Percentiles rank a stretch among this genome's conserved stretches.
These are phyloP conservation scores for Melolontha melolontha DNA, from an alignment of 2,888 invertebrate species.

Conservation along the genomic window DNA sequence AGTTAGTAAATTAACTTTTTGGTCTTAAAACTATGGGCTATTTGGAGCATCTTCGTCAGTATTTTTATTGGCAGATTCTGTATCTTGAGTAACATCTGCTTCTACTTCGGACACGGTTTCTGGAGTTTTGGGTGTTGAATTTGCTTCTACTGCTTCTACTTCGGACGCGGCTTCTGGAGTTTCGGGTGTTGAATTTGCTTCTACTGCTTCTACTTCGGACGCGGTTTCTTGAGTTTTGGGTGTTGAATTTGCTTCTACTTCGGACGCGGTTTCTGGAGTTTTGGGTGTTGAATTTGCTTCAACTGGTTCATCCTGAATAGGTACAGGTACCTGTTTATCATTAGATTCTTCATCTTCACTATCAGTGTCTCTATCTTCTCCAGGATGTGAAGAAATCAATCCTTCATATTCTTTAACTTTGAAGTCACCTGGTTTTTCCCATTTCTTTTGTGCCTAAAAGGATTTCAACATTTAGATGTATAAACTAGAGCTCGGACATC, in stretches of 20 bases:
- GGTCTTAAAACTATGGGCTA: not conserved
- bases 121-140: not conserved
- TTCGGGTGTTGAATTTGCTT: constrained; percentile 43
- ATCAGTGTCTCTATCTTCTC: constrained; percentile 73
- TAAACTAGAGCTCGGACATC: not conserved
- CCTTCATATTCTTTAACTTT: constrained; percentile 69
- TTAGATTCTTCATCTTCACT: constrained; percentile 72
- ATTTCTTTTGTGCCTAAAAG: constrained; percentile 62
- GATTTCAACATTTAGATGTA: not conserved
- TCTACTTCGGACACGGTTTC: not conserved
- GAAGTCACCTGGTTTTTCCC: constrained; percentile 74
- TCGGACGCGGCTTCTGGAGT: not conserved
- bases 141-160: constrained; percentile 57
- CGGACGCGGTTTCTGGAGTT: not conserved
- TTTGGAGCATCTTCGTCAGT: too few species aligned
- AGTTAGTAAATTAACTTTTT: too few species aligned
- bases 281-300: constrained; percentile 46
- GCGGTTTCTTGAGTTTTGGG: not conserved
- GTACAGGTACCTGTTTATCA: constrained; percentile 58
- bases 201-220: constrained; percentile 56
- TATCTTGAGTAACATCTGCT: too few species aligned
- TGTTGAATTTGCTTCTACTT: not conserved
- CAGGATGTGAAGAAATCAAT: constrained; percentile 76
- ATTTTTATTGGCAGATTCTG: too few species aligned
- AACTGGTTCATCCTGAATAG: constrained; percentile 63